These are phyloP conservation scores for Dasypolia templi DNA, from an alignment of 2,888 invertebrate species.

Conservation along the genomic window DNA sequence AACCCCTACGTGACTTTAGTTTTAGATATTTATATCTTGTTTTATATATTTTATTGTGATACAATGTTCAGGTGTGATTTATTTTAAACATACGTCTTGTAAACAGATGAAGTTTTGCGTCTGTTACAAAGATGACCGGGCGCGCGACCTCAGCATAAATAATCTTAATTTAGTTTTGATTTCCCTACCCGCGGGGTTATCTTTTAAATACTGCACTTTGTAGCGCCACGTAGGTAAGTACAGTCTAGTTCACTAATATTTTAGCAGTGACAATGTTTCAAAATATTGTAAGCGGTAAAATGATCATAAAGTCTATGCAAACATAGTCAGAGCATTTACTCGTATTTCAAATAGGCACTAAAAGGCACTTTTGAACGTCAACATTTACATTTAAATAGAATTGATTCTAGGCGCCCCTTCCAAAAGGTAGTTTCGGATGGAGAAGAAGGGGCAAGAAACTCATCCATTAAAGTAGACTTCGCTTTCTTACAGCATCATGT, in stretches of 20 bases:
- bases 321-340: too few relatives aligned
- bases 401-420: too few relatives aligned
- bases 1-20: background rate
- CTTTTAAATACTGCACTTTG: conserved; percentile 34
- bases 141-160: conserved; percentile 46
- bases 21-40: conserved; percentile 4
- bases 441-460: too few relatives aligned
- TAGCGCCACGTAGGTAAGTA: conserved; percentile 33
- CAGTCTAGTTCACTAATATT: too few relatives aligned
- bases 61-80: conserved; percentile 26
- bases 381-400: too few relatives aligned
- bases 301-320: too few relatives aligned
- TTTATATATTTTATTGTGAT: too few relatives aligned
- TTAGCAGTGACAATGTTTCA: too few relatives aligned
- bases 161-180: conserved; percentile 55
- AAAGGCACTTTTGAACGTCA: too few relatives aligned
- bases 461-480: background rate
- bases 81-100: conserved; percentile 24
- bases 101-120: conserved; percentile 26
- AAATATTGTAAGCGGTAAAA: too few relatives aligned
- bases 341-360: too few relatives aligned
- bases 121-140: conserved; percentile 38
- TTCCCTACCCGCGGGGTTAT: conserved; percentile 55
- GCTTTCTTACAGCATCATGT: background rate
- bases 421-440: too few relatives aligned